Evolutionary conservation across 2,797 vertebrate species (phyloP).

Genomic region (Arctocebus calabarensis): DNA sequence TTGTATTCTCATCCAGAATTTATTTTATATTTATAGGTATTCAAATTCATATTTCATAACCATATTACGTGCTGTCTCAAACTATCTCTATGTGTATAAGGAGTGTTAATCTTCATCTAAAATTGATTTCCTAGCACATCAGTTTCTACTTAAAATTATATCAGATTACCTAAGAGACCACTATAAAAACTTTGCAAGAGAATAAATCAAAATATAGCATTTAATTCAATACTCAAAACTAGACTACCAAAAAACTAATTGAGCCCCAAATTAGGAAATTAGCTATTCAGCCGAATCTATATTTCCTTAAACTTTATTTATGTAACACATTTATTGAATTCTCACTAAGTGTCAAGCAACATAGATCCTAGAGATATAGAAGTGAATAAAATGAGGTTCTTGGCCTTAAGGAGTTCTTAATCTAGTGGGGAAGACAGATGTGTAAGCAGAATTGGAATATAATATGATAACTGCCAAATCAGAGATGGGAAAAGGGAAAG

Average conservation of each 20-base stretch:
- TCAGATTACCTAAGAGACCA: neutral
- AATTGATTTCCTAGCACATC: slow-evolving; percentile 24
- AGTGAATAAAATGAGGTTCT: slow-evolving; percentile 8
- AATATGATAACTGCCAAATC: slow-evolving; percentile 2
- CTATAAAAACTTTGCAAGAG: neutral
- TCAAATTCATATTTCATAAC: slow-evolving; percentile 65
- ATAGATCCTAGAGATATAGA: neutral
- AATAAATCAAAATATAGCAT: slow-evolving; percentile 50
- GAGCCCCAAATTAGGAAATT: slow-evolving; percentile 28
- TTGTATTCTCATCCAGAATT: slow-evolving; percentile 55
- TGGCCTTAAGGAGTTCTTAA: neutral
- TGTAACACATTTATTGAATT: neutral
- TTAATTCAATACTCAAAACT: neutral
- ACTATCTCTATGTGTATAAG: neutral
- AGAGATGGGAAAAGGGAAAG: neutral
- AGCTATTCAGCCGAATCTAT: slow-evolving; percentile 17
- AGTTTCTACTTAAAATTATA: slow-evolving; percentile 48
- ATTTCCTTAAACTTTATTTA: slow-evolving; percentile 26
- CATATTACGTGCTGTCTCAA: neutral
- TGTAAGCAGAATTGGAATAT: neutral
- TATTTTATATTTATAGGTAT: slow-evolving; percentile 43
- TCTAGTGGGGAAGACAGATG: neutral
- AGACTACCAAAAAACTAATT: neutral
- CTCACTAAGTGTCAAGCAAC: neutral
- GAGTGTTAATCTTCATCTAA: slow-evolving; percentile 43